Percentiles rank a stretch among this genome's conserved stretches.
Conservation (phyloP, 2,888 invertebrate species). For the Drosophila greeni region DNA sequence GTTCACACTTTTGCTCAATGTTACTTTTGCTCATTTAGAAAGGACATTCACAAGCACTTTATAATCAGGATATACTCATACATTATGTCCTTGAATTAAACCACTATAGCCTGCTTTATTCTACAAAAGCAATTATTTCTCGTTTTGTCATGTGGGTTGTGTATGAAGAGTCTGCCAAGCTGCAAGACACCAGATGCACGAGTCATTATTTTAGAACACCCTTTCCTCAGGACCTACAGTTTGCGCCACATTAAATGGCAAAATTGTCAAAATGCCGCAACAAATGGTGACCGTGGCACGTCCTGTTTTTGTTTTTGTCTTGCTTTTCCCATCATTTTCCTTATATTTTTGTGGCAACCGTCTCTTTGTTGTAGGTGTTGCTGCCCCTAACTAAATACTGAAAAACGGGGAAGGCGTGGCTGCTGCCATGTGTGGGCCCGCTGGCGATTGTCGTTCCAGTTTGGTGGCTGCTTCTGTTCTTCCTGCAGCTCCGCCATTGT, state of each 20-base stretch:
- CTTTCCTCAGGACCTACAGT: conserved; percentile 9
- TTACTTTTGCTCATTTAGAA: too few species aligned
- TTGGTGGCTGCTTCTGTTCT: conserved; percentile 34
- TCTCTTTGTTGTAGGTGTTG: conserved; percentile 39
- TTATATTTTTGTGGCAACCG: conserved; percentile 22
- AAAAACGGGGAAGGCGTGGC: neutral
- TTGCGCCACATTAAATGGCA: conserved; percentile 50
- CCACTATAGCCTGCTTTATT: neutral
- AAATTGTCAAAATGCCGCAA: conserved; percentile 64
- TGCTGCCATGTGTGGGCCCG: conserved; percentile 35
- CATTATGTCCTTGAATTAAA: neutral
- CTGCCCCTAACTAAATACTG: conserved; percentile 12
- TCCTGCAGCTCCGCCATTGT: conserved; percentile 30
- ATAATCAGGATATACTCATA: too few species aligned
- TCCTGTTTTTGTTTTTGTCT: conserved; percentile 35
- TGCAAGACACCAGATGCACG: conserved; percentile 23
- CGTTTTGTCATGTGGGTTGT: conserved; percentile 25
- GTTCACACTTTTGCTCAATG: neutral
- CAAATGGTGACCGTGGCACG: conserved; percentile 56
- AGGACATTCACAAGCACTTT: neutral
- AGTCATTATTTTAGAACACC: conserved; percentile 11
- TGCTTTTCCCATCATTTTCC: conserved; percentile 21
- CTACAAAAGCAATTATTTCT: conserved; percentile 16
- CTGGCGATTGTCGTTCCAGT: conserved; percentile 44
- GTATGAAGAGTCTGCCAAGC: conserved; percentile 35